Conservation (phyloP, 2,888 invertebrate species). For the Agrochola lota region DNA sequence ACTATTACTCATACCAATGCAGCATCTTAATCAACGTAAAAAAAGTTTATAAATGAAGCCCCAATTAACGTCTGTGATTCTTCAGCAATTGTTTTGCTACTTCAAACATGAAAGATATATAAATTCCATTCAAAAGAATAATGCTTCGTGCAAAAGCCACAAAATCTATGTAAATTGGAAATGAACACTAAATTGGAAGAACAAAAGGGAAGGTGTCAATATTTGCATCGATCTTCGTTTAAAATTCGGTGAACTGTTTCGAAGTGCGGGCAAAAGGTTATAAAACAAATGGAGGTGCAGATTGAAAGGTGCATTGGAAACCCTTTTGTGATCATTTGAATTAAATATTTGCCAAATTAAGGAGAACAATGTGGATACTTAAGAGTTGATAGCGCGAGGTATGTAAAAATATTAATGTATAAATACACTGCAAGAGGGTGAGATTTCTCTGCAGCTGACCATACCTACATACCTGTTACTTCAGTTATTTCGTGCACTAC, state of each 20-base stretch:
- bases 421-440: too few relatives aligned
- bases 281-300: slow-evolving; percentile 11
- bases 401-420: too few relatives aligned
- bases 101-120: neutral
- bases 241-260: neutral
- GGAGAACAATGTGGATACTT: neutral
- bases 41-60: neutral
- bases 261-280: neutral
- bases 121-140: slow-evolving; percentile 19
- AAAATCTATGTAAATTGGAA: slow-evolving; percentile 24
- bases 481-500: too few relatives aligned
- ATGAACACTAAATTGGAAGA: slow-evolving; percentile 25
- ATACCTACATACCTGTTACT: neutral
- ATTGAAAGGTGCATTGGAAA: neutral
- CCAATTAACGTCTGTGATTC: neutral
- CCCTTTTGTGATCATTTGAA: neutral
- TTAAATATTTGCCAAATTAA: neutral
- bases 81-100: neutral
- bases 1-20: too few relatives aligned
- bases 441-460: too few relatives aligned
- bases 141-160: neutral
- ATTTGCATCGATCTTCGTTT: slow-evolving; percentile 28
- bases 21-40: neutral
- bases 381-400: too few relatives aligned
- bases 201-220: slow-evolving; percentile 24